Conservation (phyloP, 2,113 vertebrate species). For the Lepisosteus oculatus region DNA sequence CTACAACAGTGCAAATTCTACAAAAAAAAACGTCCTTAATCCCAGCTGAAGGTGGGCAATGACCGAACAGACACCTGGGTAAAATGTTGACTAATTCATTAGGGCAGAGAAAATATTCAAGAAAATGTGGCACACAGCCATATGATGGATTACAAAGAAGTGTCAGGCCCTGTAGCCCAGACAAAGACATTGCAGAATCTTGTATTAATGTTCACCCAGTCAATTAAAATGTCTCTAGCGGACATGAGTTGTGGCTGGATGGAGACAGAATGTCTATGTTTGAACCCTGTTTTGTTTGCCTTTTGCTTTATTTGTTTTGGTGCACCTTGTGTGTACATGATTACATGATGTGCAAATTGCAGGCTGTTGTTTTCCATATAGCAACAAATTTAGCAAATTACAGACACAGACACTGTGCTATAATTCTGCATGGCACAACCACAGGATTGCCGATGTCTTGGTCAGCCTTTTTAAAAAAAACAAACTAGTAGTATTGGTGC, state of each 20-base stretch:
- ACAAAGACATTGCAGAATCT: neutral
- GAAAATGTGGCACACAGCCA: neutral
- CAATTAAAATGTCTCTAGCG: neutral
- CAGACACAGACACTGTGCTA: neutral
- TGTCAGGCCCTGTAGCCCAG: neutral
- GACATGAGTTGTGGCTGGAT: no score
- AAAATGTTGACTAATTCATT: conserved; percentile 20
- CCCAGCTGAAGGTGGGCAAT: neutral
- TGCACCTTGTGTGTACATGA: neutral
- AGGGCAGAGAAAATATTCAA: conserved; percentile 11
- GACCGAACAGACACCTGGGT: neutral
- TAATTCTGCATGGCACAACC: neutral
- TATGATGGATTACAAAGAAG: neutral
- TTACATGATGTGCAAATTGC: neutral
- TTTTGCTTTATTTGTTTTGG: neutral
- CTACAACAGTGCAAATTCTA: neutral
- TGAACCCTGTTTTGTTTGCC: neutral
- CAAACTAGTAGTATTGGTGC: no score
- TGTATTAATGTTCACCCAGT: neutral
- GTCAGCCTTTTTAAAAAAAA: no score
- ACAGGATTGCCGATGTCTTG: neutral
- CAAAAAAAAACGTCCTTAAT: conserved; percentile 4
- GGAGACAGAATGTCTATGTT: no score
- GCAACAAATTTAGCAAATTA: neutral
- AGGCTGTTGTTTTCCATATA: neutral